Percentiles rank a stretch among this genome's conserved stretches.
Evolutionary conservation across 2,113 vertebrate genomes (phyloP).

Genomic region (Chaenocephalus aceratus): DNA sequence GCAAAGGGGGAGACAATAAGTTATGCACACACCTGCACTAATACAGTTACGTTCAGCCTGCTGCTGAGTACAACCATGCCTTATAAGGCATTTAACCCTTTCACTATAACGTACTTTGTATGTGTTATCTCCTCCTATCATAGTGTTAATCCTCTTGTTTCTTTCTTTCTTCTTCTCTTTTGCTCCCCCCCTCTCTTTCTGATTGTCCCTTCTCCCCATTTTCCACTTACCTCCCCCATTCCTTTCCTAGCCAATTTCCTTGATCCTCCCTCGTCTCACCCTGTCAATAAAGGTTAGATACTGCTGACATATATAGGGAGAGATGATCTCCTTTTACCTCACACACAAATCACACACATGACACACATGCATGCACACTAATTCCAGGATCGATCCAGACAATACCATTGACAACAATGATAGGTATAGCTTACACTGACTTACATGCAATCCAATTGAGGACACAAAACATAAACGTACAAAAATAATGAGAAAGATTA

Average conservation of each 20-base stretch:
- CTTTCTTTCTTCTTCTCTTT: background rate
- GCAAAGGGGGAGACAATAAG: background rate
- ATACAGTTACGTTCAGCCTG: background rate
- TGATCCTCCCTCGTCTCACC: background rate
- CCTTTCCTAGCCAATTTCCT: slow-evolving; percentile 10
- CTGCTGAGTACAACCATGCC: background rate
- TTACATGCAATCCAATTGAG: background rate
- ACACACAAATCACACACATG: background rate
- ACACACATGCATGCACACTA: background rate
- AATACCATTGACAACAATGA: background rate
- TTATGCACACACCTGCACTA: background rate
- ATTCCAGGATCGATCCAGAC: slow-evolving; percentile 27
- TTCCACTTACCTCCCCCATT: background rate
- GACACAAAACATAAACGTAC: background rate
- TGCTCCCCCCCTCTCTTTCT: background rate
- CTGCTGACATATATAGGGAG: slow-evolving; percentile 2
- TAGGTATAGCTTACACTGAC: background rate
- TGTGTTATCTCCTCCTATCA: background rate
- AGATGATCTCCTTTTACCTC: slow-evolving; percentile 22
- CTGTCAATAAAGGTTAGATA: slow-evolving; percentile 26
- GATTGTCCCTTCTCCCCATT: background rate
- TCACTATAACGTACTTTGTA: background rate
- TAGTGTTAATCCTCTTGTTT: background rate
- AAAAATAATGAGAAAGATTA: slow-evolving; percentile 2
- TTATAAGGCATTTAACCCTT: background rate